A percentile compares a stretch with the other conserved stretches of the same genome.
These are phyloP conservation scores for Danio tinwini DNA, from an alignment of 2,797 vertebrate species.

Conservation along the genomic window DNA sequence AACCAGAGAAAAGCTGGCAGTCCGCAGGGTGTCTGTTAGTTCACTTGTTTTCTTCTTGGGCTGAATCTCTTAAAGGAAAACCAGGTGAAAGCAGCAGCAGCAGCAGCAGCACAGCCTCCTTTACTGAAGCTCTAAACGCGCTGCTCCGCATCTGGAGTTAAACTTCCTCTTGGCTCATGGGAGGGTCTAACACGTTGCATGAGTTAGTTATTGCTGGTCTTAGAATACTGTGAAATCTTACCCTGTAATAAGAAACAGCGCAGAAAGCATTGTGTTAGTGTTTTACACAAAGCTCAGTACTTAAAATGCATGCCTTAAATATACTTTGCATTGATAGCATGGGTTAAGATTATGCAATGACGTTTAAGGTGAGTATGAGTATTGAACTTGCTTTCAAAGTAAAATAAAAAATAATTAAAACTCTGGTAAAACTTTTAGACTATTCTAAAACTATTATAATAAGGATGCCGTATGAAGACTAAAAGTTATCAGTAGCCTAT, in stretches of 20 bases:
- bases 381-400: not conserved
- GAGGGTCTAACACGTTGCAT: slow-evolving; percentile 39
- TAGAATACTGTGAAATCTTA: not conserved
- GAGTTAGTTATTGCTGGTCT: not conserved
- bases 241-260: not conserved
- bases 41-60: slow-evolving; percentile 80
- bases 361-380: not conserved
- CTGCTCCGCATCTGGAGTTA: slow-evolving; percentile 55
- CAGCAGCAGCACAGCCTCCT: not conserved
- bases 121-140: slow-evolving; percentile 12
- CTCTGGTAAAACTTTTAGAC: not conserved
- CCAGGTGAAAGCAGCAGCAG: slow-evolving; percentile 45
- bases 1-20: slow-evolving; percentile 72
- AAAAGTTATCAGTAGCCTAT: not conserved
- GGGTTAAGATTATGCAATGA: not conserved
- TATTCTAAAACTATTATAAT: too few relatives aligned
- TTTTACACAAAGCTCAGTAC: not conserved
- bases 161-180: slow-evolving; percentile 41
- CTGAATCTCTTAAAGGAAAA: slow-evolving; percentile 57
- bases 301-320: not conserved
- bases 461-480: too few relatives aligned
- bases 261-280: not conserved
- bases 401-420: too few relatives aligned
- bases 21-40: slow-evolving; percentile 68
- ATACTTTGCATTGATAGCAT: not conserved